A percentile compares a stretch with the other conserved stretches of the same genome.
phyloP scores from a whole-genome alignment of 2,113 vertebrate genomes.

The Paracanthobrama guichenoti region DNA sequence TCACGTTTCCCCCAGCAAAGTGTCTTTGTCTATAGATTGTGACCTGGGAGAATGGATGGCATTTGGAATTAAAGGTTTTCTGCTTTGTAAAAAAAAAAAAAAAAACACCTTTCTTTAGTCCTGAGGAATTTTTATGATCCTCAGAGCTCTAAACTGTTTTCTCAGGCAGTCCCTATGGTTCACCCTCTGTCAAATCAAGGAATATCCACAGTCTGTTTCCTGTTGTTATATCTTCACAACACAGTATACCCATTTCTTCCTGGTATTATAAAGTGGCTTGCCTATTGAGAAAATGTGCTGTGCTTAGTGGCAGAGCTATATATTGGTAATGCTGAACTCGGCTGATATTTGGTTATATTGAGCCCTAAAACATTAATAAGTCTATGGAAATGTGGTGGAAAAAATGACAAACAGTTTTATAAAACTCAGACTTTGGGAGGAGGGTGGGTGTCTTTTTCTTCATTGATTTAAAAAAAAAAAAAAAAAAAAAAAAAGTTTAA shows the following conservation, averaged over 20 bases:
- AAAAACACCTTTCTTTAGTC: slow-evolving; percentile 31
- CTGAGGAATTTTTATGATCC: slow-evolving; percentile 28
- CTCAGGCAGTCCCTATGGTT: slow-evolving; percentile 6
- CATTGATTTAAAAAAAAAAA: too few relatives aligned
- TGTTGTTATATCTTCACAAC: background rate
- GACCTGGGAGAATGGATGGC: background rate
- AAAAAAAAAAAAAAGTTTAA: too few relatives aligned
- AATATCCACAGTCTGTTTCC: slow-evolving; percentile 44
- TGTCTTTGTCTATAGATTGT: background rate
- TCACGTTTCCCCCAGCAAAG: background rate
- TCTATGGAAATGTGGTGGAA: background rate
- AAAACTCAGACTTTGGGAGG: background rate
- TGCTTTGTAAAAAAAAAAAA: slow-evolving; percentile 13
- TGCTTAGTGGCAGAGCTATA: background rate
- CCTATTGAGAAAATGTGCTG: slow-evolving; percentile 3
- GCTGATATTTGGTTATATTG: background rate
- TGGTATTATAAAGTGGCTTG: slow-evolving; percentile 5
- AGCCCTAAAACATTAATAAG: background rate
- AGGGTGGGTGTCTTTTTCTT: too few relatives aligned
- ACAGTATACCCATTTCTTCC: slow-evolving; percentile 37
- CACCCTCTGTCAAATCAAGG: slow-evolving; percentile 22
- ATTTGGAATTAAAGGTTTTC: background rate
- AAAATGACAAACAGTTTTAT: background rate
- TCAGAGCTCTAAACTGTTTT: slow-evolving; percentile 3
- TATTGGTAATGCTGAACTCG: background rate